These are phyloP conservation scores for Drosophila setosimentum DNA, from an alignment of 2,888 invertebrate genomes.

Conservation along the genomic window DNA sequence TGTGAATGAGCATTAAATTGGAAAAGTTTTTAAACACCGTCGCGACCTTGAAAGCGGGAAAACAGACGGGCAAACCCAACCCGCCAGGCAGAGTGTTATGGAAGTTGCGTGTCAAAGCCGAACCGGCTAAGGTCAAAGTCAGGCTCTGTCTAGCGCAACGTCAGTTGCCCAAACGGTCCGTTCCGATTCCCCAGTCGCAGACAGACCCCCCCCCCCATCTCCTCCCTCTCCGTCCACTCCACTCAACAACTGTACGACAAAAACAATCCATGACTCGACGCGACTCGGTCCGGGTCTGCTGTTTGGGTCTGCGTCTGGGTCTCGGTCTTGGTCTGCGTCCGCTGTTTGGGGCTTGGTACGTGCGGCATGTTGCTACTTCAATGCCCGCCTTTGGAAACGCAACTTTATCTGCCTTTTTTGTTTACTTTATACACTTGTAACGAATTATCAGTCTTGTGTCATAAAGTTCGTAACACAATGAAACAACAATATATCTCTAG, in stretches of 20 bases:
- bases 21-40: constrained; percentile 68
- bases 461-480: neutral
- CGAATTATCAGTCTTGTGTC: neutral
- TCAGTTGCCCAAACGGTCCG: constrained; percentile 28
- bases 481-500: neutral
- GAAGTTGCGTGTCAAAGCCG: constrained; percentile 58
- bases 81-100: constrained; percentile 21
- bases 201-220: neutral
- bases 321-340: constrained; percentile 25
- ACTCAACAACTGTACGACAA: constrained; percentile 12
- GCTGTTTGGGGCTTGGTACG: constrained; percentile 57
- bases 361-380: constrained; percentile 64
- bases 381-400: constrained; percentile 40
- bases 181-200: constrained; percentile 37
- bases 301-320: constrained; percentile 29
- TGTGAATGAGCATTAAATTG: constrained; percentile 61
- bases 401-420: constrained; percentile 53
- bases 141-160: constrained; percentile 46
- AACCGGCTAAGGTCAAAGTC: constrained; percentile 58
- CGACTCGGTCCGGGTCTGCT: constrained; percentile 19
- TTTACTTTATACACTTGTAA: neutral
- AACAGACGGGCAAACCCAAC: neutral
- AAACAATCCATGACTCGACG: constrained; percentile 47
- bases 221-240: constrained; percentile 1
- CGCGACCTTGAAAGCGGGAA: constrained; percentile 58